Conservation (phyloP, 2,113 vertebrate species). For the Meriones unguiculatus region DNA sequence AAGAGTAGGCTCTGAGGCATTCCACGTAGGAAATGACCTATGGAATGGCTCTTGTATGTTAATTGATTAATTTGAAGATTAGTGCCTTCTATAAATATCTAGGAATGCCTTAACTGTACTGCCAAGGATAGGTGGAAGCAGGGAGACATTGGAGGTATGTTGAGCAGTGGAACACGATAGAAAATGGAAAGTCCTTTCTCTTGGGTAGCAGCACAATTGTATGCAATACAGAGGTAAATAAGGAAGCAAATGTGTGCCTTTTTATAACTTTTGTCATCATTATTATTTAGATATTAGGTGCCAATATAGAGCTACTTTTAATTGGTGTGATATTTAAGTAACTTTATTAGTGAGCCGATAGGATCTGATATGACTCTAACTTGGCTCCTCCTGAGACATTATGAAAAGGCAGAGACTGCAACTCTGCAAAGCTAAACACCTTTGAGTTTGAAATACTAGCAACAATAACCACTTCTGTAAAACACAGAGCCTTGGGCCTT, state of each 20-base stretch:
- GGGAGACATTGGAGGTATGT: not conserved
- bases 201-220: not conserved
- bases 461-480: not conserved
- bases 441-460: not conserved
- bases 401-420: not conserved
- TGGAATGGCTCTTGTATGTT: not conserved
- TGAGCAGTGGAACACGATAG: not conserved
- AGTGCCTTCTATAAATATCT: not conserved
- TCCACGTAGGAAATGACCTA: not conserved
- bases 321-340: slow-evolving; percentile 15
- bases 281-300: not conserved
- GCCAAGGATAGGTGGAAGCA: not conserved
- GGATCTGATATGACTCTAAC: not conserved
- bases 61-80: not conserved
- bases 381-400: not conserved
- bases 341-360: not conserved
- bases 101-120: not conserved
- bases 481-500: not conserved
- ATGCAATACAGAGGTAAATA: not conserved
- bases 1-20: too few relatives aligned
- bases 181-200: not conserved
- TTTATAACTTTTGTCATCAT: not conserved
- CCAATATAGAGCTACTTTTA: not conserved
- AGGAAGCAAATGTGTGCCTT: not conserved
- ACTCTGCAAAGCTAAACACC: not conserved